phyloP scores from a whole-genome alignment of 2,113 vertebrate species.

The Panthera uncia region DNA sequence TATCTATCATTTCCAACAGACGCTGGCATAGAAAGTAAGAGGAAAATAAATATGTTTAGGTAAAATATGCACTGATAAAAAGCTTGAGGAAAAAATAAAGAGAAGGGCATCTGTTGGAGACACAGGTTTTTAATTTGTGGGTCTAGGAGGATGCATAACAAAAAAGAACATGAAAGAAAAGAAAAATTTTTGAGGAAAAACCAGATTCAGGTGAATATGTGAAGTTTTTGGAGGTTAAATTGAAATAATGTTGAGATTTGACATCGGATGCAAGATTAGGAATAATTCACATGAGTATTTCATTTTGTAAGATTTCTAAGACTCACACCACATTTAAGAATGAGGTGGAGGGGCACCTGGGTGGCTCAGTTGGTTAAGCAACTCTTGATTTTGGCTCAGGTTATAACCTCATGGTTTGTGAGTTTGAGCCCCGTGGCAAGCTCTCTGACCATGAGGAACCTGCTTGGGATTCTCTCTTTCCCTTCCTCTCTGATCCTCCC shows the following conservation, averaged over 20 bases:
- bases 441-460: rapidly evolving
- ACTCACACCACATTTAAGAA: not conserved
- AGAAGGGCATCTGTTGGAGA: not conserved
- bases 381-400: too few relatives aligned
- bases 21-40: not conserved
- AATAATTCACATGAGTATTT: not conserved
- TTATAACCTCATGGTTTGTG: too few relatives aligned
- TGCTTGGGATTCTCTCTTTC: too few relatives aligned
- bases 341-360: not conserved
- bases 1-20: not conserved
- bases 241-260: not conserved
- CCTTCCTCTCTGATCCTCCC: too few relatives aligned
- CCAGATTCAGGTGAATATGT: not conserved
- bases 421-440: too few relatives aligned
- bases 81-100: not conserved
- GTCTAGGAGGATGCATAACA: not conserved
- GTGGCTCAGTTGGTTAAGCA: too few relatives aligned
- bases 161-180: not conserved
- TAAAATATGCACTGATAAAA: not conserved
- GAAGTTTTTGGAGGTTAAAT: not conserved
- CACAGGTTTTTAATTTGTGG: not conserved
- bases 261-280: not conserved
- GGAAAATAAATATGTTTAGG: not conserved
- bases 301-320: not conserved
- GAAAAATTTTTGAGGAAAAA: not conserved